Evolutionary conservation across 2,113 vertebrate genomes (phyloP), one percentile per base, ranked within the genome.

Genomic region (Salvelinus namaycush): DNA sequence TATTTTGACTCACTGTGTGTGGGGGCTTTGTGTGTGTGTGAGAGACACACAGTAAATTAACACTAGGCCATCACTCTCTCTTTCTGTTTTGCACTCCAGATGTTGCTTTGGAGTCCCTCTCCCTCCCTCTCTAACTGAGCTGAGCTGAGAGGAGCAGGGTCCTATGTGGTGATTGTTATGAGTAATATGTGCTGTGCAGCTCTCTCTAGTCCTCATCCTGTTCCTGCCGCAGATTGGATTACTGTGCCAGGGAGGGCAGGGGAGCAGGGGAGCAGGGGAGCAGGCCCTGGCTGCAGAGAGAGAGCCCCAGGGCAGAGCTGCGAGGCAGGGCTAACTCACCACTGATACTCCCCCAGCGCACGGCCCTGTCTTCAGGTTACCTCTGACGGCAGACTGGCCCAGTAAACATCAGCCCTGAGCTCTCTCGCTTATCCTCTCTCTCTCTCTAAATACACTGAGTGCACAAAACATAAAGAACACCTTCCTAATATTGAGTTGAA

Each of bases 321-420:
- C 39, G 72, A 84, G 83, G 81, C 77, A 78, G 72, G 80, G 86
- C 86, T 85, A 87, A 86, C 86, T 89, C 87, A 87, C 86, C 39
- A 88, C 83, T 83, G 89, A 93, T 93, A 93, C 92, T 93, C 91
- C 91, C 93, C 73, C 39, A 84, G 92, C 84, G 79, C 84, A 76
- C 74, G 82, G 78, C 66, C 77, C 85, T 79, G 62, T 90, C 89
- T 92, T 93, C 90, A 88, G 91, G 89, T 93, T 92, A 82, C 93
- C 84, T 72, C 86, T 83, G 85, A 83, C 82, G 74, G 81, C 81
- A 83, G 75, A 73, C 84, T 70, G 77, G 76, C 88, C 81, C 83
- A 64, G 79, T 80, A 89, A 92, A 91, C 91, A 83, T 60, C 82
- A 80, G 70, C 79, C 39, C 39, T 44, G 8, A 44, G 39, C 39